Percentiles rank a stretch among this genome's conserved stretches.
Conservation (phyloP, 2,113 vertebrate species). For the Neomonachus schauinslandi region DNA sequence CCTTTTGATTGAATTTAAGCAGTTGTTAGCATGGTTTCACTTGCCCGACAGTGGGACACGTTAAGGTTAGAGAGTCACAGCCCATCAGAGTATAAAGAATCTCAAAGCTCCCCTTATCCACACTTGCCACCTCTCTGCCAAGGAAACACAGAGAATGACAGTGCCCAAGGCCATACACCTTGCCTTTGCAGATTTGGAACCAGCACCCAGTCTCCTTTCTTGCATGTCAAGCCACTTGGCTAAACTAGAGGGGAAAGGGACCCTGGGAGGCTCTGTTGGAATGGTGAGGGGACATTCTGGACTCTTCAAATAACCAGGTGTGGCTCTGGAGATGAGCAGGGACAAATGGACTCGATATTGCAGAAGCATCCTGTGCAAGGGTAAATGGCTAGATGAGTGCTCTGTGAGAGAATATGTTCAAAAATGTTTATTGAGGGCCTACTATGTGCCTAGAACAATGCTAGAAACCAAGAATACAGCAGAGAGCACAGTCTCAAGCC, state of each 20-base stretch:
- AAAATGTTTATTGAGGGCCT: not conserved
- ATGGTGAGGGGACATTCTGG: not conserved
- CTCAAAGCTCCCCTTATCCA: not conserved
- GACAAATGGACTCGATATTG: not conserved
- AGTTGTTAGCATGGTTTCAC: not conserved
- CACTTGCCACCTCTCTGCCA: not conserved
- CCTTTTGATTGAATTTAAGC: constrained; percentile 7
- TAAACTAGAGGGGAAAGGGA: not conserved
- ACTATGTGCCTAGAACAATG: not conserved
- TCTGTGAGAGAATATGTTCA: not conserved
- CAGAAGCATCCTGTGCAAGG: not conserved
- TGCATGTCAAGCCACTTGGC: not conserved
- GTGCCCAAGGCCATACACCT: not conserved
- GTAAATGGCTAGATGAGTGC: not conserved
- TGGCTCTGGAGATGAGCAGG: not conserved
- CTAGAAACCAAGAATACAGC: not conserved
- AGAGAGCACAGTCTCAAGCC: not conserved
- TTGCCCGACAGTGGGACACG: not conserved
- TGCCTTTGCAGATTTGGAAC: not conserved
- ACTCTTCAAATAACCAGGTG: not conserved
- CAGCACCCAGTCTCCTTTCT: not conserved
- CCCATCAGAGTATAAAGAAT: not conserved
- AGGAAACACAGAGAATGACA: not conserved
- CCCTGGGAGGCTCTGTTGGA: not conserved
- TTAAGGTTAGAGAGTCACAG: not conserved